Percentiles rank a stretch among this genome's conserved stretches.
These are phyloP conservation scores for Gryon sp. DNA, from an alignment of 1,140 invertebrate genomes.

Conservation along the genomic window DNA sequence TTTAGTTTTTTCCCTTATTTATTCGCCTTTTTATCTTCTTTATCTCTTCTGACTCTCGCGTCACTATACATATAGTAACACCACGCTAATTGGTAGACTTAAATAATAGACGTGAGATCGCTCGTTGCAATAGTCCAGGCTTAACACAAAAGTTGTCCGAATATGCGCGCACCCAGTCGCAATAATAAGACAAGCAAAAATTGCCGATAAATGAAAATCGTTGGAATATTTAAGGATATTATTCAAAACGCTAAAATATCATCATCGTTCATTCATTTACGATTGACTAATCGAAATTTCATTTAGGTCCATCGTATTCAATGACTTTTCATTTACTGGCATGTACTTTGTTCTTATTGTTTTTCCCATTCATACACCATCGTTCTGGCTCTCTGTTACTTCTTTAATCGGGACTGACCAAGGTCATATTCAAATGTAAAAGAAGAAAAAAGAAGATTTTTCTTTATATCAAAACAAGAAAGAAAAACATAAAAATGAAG, in stretches of 20 bases:
- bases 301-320: too few species aligned
- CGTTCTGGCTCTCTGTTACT: background rate
- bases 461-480: too few species aligned
- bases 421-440: constrained; percentile 1
- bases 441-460: background rate
- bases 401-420: constrained; percentile 26
- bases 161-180: constrained; percentile 57
- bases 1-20: constrained; percentile 34
- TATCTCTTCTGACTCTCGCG: too few species aligned
- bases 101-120: constrained; percentile 78
- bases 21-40: constrained; percentile 55
- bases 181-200: constrained; percentile 25
- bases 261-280: too few species aligned
- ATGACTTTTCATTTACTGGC: too few species aligned
- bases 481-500: constrained; percentile 6
- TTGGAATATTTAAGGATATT: too few species aligned
- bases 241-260: too few species aligned
- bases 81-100: constrained; percentile 74
- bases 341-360: constrained; percentile 26
- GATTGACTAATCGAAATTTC: too few species aligned
- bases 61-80: constrained; percentile 73
- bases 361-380: constrained; percentile 7
- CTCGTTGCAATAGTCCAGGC: constrained; percentile 77
- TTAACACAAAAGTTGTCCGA: constrained; percentile 67
- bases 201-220: too few species aligned